Conservation (phyloP, 2,888 invertebrate genomes). For the Chloroclystis v-ata region DNA sequence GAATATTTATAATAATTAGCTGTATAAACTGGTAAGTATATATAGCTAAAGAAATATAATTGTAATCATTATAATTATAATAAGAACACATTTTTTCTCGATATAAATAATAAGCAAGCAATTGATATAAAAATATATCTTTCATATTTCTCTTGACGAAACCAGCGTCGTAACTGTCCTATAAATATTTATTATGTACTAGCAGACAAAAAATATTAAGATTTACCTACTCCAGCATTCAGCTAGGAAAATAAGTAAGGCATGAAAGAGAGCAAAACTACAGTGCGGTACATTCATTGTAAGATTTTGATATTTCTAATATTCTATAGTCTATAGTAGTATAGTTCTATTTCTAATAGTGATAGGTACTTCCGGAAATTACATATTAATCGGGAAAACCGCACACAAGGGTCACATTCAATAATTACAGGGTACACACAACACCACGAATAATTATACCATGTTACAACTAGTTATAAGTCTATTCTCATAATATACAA, state of each 20-base stretch:
- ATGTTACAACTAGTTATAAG: slow-evolving; percentile 21
- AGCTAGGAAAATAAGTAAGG: slow-evolving; percentile 2
- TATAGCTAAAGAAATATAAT: not conserved
- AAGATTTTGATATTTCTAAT: too few relatives aligned
- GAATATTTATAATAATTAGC: slow-evolving; percentile 22
- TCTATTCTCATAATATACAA: slow-evolving; percentile 40
- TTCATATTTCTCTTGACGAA: slow-evolving; percentile 33
- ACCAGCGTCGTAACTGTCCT: slow-evolving; percentile 41
- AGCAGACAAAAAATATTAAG: slow-evolving; percentile 10
- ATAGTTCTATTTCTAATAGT: not conserved
- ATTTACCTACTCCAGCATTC: too few relatives aligned
- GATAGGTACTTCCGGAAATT: slow-evolving; percentile 1
- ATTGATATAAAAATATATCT: slow-evolving; percentile 31
- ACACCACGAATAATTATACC: slow-evolving; percentile 15
- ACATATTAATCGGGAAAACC: slow-evolving; percentile 9
- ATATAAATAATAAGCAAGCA: slow-evolving; percentile 27
- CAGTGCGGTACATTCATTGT: slow-evolving; percentile 1
- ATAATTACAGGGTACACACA: slow-evolving; percentile 20
- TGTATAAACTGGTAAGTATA: slow-evolving; percentile 19
- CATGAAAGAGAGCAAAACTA: not conserved
- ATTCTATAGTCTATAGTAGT: too few relatives aligned
- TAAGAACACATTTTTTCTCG: slow-evolving; percentile 23
- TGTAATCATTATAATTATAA: slow-evolving; percentile 4
- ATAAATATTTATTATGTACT: not conserved
- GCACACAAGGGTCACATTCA: slow-evolving; percentile 11